A percentile compares a stretch with the other conserved stretches of the same genome.
Conservation (phyloP, 1,140 invertebrate species). For the Callitettix versicolor region DNA sequence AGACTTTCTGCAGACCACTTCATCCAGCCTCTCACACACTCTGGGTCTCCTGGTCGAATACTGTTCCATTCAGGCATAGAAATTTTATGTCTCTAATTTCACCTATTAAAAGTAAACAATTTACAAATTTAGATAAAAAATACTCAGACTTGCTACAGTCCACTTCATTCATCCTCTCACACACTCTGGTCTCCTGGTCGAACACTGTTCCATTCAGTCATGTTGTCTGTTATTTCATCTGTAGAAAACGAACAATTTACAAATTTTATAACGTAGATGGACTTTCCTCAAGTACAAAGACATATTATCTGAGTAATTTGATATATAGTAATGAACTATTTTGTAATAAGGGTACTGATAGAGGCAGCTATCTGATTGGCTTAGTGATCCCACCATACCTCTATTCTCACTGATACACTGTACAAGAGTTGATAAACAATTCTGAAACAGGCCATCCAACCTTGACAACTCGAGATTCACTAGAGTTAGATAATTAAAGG, state of each 20-base stretch:
- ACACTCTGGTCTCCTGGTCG: slow-evolving; percentile 74
- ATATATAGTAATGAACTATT: no score
- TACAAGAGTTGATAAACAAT: no score
- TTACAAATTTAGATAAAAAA: no score
- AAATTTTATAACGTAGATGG: no score
- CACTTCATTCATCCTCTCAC: slow-evolving; percentile 73
- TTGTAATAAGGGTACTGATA: no score
- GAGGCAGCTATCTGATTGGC: no score
- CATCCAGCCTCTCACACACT: slow-evolving; percentile 72
- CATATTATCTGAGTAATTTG: not conserved
- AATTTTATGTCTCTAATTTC: slow-evolving; percentile 79
- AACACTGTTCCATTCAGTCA: slow-evolving; percentile 79
- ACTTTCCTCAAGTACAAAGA: not conserved
- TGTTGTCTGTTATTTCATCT: slow-evolving; percentile 76
- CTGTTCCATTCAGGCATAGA: slow-evolving; percentile 73
- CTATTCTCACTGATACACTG: no score
- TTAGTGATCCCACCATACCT: no score
- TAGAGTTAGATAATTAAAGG: no score
- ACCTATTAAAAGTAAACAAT: slow-evolving; percentile 45
- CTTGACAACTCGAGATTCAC: no score
- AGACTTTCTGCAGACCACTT: slow-evolving; percentile 74
- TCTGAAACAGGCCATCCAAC: no score
- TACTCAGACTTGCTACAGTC: slow-evolving; percentile 72
- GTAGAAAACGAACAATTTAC: no score
- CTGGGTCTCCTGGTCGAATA: slow-evolving; percentile 78